Conservation (phyloP, 2,888 invertebrate species). For the Clistopyga incitator region DNA sequence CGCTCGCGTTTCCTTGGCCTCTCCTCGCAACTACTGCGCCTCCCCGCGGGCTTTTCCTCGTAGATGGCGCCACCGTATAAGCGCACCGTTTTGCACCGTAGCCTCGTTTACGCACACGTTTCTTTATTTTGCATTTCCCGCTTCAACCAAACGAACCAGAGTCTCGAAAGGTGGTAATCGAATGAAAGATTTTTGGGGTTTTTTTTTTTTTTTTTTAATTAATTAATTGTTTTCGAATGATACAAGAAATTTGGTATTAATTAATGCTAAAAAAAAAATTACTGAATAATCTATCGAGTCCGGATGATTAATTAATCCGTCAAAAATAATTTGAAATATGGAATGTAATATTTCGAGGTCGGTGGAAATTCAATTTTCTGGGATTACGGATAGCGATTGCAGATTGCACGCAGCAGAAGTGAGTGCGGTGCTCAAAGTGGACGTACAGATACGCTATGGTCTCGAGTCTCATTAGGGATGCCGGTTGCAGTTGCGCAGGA, state of each 20-base stretch:
- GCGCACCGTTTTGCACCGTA: too few relatives aligned
- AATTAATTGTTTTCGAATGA: too few relatives aligned
- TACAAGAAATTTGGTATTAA: too few relatives aligned
- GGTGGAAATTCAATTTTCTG: not conserved
- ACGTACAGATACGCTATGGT: not conserved
- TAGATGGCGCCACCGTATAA: too few relatives aligned
- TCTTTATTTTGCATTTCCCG: too few relatives aligned
- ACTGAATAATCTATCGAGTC: not conserved
- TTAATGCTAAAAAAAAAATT: not conserved
- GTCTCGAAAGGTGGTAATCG: too few relatives aligned
- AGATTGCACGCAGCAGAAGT: not conserved
- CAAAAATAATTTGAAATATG: not conserved
- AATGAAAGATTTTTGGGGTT: too few relatives aligned
- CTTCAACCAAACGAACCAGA: too few relatives aligned
- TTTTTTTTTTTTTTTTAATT: not conserved
- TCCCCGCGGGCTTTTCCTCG: conserved; percentile 2
- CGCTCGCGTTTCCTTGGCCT: not conserved
- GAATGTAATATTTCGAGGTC: not conserved
- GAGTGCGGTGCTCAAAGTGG: not conserved
- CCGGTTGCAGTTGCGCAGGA: conserved; percentile 58
- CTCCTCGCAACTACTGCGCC: too few relatives aligned
- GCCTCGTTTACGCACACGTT: too few relatives aligned
- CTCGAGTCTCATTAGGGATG: conserved; percentile 3
- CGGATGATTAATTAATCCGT: not conserved
- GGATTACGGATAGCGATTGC: not conserved